Evolutionary conservation across 2,113 vertebrate species (phyloP).

Genomic region (Tursiops truncatus): DNA sequence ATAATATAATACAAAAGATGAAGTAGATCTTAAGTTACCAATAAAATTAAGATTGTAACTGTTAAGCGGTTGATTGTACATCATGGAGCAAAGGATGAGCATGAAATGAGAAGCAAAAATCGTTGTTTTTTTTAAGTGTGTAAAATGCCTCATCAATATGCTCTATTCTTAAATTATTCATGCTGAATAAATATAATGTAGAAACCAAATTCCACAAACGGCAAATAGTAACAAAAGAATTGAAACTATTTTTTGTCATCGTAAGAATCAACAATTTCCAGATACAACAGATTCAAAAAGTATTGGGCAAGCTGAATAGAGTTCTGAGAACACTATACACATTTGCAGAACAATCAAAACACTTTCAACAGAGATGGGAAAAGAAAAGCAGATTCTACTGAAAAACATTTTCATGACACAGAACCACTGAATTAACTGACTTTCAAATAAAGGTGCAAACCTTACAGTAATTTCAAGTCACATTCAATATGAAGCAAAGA

Average conservation of each 20-base stretch:
- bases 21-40: not conserved
- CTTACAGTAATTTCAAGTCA: slow-evolving; percentile 43
- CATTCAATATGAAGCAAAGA: slow-evolving; percentile 14
- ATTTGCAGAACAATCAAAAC: slow-evolving; percentile 27
- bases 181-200: slow-evolving; percentile 43
- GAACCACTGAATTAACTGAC: slow-evolving; percentile 44
- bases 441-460: not conserved
- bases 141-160: slow-evolving; percentile 38
- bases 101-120: slow-evolving; percentile 26
- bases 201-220: slow-evolving; percentile 37
- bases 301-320: not conserved
- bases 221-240: slow-evolving; percentile 10
- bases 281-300: slow-evolving; percentile 12
- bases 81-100: not conserved
- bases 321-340: not conserved
- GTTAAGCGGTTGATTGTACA: not conserved
- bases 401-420: slow-evolving; percentile 51
- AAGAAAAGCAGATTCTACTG: not conserved
- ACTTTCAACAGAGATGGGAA: not conserved
- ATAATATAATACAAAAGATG: slow-evolving; percentile 3
- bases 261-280: slow-evolving; percentile 11
- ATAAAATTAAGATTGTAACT: not conserved
- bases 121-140: not conserved
- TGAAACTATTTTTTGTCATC: slow-evolving; percentile 22
- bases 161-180: slow-evolving; percentile 24